Evolutionary conservation across 1,140 invertebrate genomes (phyloP), one percentile per base, ranked within the genome.

Genomic region (Hestina assimilis): DNA sequence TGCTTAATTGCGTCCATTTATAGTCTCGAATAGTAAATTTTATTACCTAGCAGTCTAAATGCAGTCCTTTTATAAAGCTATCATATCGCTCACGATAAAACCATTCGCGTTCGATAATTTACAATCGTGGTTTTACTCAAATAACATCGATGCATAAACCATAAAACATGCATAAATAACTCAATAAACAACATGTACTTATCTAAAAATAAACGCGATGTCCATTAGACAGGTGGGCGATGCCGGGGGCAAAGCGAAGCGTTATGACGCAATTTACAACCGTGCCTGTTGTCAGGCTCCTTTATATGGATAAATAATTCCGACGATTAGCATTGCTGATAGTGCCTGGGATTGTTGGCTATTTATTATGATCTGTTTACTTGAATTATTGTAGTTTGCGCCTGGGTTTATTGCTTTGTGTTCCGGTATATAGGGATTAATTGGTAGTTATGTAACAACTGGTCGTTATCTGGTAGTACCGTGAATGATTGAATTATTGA

Each of bases 271-370:
- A 38, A 38, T 38, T 38, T 38, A 38, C 33, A 38, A 38, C 33
- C 33, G 7, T 17, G 15, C 3, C 15, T 7, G 45, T 47, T 47
- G 45, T 47, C 45, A 47, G 29, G 45, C 45, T 47, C 26, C 31
- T 51, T 51, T 51, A 50, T 38, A 40, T 23, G 35, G 33, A 28
- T 51, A 51, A 51, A 51, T 51, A 51, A 51, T 51, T 17, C 35
- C 14, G 26, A 17, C 45, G 45, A 51, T 51, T 40, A 51, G 33
- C 24, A 51, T 51, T 20, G 48, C 48, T 28, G 48, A 51, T 51
- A 51, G 35, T 11, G 31, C 9, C 7, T n/a, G 23, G 20, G 17
- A 51, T 40, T 35, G 35, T 11, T 33, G 31, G 12, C 47, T 26
- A 38, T 40, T 17, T 40, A 33, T 51, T 51, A 40, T 38, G 33